Base-by-base conservation (phyloP, 2,797 vertebrate species). In the Oryzias dopingdopingensis region DNA sequence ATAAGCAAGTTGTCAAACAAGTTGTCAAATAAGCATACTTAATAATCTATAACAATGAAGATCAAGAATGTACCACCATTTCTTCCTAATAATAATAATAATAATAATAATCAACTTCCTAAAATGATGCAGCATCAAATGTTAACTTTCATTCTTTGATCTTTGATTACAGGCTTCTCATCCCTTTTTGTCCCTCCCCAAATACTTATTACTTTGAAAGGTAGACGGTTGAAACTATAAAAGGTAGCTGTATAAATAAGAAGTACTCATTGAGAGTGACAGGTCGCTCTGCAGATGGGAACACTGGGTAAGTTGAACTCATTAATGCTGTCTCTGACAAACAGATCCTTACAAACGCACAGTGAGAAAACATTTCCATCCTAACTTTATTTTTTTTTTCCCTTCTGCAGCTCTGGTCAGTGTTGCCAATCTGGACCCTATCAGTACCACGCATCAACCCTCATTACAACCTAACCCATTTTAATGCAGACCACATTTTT, bases 171-270 rank as follows among this genome's bases (percentile, higher is more conserved):
- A 22, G 14, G 62, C 44, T 54, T 58, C 61, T 40, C 13, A 37
- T 55, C 23, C 49, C 52, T 52, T 55, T 45, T 22, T 55, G 16
- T 55, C 60, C 42, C 60, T 59, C 52, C 49, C 56, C 58, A 61
- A 43, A 45, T 63, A 71, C 67, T 53, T 56, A 65, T 66, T 52
- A 84, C 78, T 76, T 81, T 77, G 74, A 67, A 62, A 84, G 59
- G 68, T 50, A 54, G 54, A 64, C 61, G 48, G 67, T 62, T 80
- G 80, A 85, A 89, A 88, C 86, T 74, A 86, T 77, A 76, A 73
- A 71, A 62, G 64, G 70, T 79, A 73, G 57, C 71, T 77, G 84
- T 86, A 88, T 84, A 88, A 90, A 88, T 88, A 88, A 82, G 74
- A 72, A 73, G 74, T 70, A 76, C 85, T 87, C 70, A 75, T 78